phyloP scores from a whole-genome alignment of 2,797 vertebrate genomes.

The Hippocampus kuda region DNA sequence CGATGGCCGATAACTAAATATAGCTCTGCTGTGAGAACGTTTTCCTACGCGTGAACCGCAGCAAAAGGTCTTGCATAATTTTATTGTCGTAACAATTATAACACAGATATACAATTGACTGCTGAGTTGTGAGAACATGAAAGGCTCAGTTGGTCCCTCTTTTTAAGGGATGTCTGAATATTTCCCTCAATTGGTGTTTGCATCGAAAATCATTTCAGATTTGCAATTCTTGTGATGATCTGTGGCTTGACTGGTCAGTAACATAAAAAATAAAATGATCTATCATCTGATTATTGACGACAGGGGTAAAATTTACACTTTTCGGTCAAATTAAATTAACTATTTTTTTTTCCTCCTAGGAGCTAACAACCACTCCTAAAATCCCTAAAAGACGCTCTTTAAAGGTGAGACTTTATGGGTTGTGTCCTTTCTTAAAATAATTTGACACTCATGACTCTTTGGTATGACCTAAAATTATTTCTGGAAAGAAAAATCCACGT shows the following conservation, averaged over 20 bases:
- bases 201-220: neutral
- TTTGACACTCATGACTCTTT: neutral
- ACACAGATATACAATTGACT: neutral
- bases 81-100: neutral
- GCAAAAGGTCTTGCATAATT: neutral
- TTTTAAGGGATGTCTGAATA: neutral
- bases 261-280: neutral
- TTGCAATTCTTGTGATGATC: neutral
- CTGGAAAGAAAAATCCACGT: neutral
- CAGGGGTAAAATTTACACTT: neutral
- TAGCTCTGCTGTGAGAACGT: no score
- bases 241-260: neutral
- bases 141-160: neutral
- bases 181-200: neutral
- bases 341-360: conserved; percentile 30
- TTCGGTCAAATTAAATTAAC: neutral
- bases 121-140: neutral
- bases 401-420: conserved; percentile 51
- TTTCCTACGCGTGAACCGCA: no score
- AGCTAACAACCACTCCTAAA: conserved; percentile 48
- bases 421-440: neutral
- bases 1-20: no score
- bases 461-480: neutral
- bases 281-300: neutral
- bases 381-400: conserved; percentile 59